Percentiles rank a stretch among this genome's conserved stretches.
Conservation (phyloP, 1,140 invertebrate species). For the Ceratoteleas bidentatus region DNA sequence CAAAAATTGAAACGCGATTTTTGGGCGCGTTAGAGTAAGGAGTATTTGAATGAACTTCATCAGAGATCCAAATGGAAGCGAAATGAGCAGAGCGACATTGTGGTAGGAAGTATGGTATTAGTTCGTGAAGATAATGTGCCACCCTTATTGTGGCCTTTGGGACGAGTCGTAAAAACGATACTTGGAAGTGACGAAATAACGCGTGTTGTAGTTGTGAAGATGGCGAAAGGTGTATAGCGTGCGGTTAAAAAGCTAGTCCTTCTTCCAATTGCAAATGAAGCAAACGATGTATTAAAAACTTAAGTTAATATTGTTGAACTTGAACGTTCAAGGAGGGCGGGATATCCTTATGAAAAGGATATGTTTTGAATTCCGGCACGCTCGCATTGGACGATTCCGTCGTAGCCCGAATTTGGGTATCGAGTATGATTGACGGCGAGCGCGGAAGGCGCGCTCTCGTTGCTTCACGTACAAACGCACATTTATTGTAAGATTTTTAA, state of each 20-base stretch:
- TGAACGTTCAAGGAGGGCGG: not conserved
- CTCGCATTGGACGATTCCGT: no score
- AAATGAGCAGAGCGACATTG: not conserved
- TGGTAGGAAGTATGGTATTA: not conserved
- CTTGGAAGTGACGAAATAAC: not conserved
- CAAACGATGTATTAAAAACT: no score
- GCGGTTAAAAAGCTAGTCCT: not conserved
- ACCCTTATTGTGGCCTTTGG: not conserved
- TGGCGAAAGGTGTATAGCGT: not conserved
- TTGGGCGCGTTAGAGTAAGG: not conserved
- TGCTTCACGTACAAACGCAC: no score
- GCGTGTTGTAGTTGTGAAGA: not conserved
- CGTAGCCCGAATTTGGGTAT: no score
- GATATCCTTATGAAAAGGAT: not conserved
- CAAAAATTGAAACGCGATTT: conserved; percentile 1
- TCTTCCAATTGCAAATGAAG: not conserved
- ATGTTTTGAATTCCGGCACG: not conserved
- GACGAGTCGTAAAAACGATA: not conserved
- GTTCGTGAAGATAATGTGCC: not conserved
- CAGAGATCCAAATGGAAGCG: not conserved
- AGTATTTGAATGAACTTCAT: conserved; percentile 1
- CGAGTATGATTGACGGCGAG: no score
- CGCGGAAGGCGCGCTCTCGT: no score
- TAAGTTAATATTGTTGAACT: not conserved
- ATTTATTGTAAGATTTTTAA: no score